Base-by-base conservation (phyloP, 2,888 invertebrate genomes). In the Apodemia mormo region DNA sequence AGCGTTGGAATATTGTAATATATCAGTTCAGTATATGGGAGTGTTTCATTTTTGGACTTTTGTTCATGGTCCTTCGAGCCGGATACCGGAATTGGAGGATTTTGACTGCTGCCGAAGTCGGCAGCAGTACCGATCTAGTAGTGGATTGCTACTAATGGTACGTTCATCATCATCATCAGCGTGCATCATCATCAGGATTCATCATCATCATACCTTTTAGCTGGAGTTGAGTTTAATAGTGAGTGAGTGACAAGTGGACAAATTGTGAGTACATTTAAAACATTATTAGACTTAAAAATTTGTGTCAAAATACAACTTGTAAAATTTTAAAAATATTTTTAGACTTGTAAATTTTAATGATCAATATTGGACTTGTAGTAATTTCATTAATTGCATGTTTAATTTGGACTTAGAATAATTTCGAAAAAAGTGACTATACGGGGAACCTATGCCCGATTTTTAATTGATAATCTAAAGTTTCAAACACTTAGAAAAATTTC, bases 121-220 rank as follows among this genome's bases (percentile, higher is more conserved):
- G 8, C 52, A 8, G 40, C 33, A 33, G 33, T 40, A 8, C 40
- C 40, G 52, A 52, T 5, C 52, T 52, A 52, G 52, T 52, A 52
- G 52, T 52, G 52, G 52, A 52, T 14, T 52, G 52, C 52, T 52
- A 52, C 52, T 52, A 52, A 52, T 52, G 52, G 52, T 52, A 52
- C 52, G 3, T 37, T 37, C 37, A 37, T 37, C 37, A 37, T 37
- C n/a, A 52, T 54, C 54, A n/a, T n/a, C n/a, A n/a, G n/a, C n/a
- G n/a, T n/a, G n/a, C n/a, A n/a, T n/a, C n/a, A 54, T 54, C 54
- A 54, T 7, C 54, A 8, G 22, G 22, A 5, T 54, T 3, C 6
- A 54, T n/a, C 22, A 54, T 52, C 52, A 52, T 6, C 22, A 22
- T 22, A 22, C 22, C 22, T 22, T 22, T 22, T 0, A 22, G 22